Evolutionary conservation across 2,113 vertebrate species (phyloP).

Genomic region (Vidua chalybeata): DNA sequence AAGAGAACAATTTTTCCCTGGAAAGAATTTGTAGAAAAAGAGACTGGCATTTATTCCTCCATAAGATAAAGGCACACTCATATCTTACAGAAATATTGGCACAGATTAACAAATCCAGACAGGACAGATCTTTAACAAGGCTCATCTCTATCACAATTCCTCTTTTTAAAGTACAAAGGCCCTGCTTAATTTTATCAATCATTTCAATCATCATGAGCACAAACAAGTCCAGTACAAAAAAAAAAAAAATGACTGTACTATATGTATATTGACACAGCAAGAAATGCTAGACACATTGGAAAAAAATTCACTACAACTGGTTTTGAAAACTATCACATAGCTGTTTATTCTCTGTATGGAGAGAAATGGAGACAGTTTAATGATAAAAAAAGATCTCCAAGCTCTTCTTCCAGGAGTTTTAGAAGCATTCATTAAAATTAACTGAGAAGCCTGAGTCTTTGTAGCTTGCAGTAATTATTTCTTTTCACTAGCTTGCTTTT

Average conservation of each 20-base stretch:
- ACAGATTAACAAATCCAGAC: slow-evolving; percentile 1
- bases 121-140: neutral
- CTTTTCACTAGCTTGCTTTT: slow-evolving; percentile 1
- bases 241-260: neutral
- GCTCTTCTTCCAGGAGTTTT: neutral
- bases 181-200: slow-evolving; percentile 7
- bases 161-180: slow-evolving; percentile 11
- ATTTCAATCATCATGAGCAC: neutral
- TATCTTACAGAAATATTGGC: slow-evolving; percentile 42
- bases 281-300: neutral
- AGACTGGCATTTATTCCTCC: slow-evolving; percentile 43
- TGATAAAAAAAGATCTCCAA: neutral
- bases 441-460: neutral
- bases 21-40: neutral
- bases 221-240: neutral
- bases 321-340: neutral
- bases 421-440: slow-evolving; percentile 16
- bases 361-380: neutral
- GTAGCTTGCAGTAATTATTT: neutral
- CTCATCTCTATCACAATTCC: neutral
- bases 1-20: neutral
- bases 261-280: neutral
- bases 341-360: neutral
- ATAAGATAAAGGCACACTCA: neutral
- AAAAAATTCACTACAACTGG: neutral